Base-by-base conservation (phyloP, 2,888 invertebrate species). In the Phengaris alcon region DNA sequence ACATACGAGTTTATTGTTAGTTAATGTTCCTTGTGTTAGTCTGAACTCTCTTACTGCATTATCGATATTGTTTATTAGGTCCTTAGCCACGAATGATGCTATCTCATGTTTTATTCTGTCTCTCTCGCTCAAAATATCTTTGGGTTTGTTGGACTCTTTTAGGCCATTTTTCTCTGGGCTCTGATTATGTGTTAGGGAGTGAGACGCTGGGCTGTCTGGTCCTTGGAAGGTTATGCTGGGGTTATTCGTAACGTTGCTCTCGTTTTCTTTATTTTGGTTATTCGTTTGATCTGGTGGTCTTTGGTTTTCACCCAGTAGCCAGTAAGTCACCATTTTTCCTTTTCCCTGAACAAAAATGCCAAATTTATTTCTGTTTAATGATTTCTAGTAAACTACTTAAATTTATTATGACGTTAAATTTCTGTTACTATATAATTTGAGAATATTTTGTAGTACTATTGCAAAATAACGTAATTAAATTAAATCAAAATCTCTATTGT, bases 261-360 rank as follows among this genome's bases (percentile, higher is more conserved):
- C 86, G 6, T 77, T 79, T 64, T 84, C 79, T 69, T 85, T 87
- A 2, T 81, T 81, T 77, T 81, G 80, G 57, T 83, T 84, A 12
- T 85, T 82, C 13, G 82, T 78, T 77, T 82, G 81, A 8, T 80
- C 81, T 35, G 78, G 77, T 12, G 80, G 81, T 13, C 82, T 79
- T 35, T 85, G 81, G 75, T 82, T 87, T 83, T 97, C 97, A 13
- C 97, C 97, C 57, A 96, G 92, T 75, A 98, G 89, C 98, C 98
- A 98, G 85, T 97, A 98, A 0, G 98, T 98, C 54, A 95, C 95
- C 96, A 98, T 97, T 84, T 95, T 96, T 1, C 98, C 98, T 90
- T 98, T 98, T 1, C 98, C 98, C 96, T 97, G 89, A 72, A 86
- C 72, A 77, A 72, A 75, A 70, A 48, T 12, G 48, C 8, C 10